Conservation (phyloP, 2,797 vertebrate genomes). For the Sebastes dallii region DNA sequence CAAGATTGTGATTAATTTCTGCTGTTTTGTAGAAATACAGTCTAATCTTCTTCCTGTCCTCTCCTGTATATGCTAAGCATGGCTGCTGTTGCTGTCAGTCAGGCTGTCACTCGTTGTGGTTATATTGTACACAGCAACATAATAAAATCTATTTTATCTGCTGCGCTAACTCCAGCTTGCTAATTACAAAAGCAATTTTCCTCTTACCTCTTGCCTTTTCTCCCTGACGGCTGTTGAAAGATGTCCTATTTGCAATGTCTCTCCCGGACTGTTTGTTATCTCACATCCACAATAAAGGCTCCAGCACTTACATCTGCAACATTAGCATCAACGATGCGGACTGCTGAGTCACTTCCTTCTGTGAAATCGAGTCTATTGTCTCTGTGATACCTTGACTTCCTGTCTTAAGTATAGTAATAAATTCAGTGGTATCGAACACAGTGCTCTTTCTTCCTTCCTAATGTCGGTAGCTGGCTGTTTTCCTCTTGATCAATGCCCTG, state of each 20-base stretch:
- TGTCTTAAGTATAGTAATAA: not conserved
- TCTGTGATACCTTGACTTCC: constrained; percentile 14
- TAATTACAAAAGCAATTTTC: constrained; percentile 1
- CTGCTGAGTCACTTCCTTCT: constrained; percentile 46
- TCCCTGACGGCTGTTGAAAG: not conserved
- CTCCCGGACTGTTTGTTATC: not conserved
- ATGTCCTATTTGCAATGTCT: not conserved
- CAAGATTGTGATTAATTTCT: not conserved
- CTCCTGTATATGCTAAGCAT: not conserved
- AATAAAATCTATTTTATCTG: not conserved
- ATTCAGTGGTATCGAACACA: not conserved
- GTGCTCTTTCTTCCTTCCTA: not conserved
- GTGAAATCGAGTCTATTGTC: constrained; percentile 13
- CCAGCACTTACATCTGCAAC: not conserved
- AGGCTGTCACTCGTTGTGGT: not conserved
- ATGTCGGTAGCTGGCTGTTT: not conserved
- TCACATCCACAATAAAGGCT: not conserved
- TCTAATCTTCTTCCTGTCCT: not conserved
- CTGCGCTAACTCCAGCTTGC: not conserved
- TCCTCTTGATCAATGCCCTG: not conserved
- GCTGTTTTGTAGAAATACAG: not conserved
- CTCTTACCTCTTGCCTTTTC: constrained; percentile 47
- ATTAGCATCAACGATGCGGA: not conserved
- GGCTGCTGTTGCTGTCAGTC: not conserved
- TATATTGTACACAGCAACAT: not conserved